A percentile compares a stretch with the other conserved stretches of the same genome.
Conservation (phyloP, 30 jellyfish, hydroid and myxozoan species). For the Nemopilema nomurai region DNA sequence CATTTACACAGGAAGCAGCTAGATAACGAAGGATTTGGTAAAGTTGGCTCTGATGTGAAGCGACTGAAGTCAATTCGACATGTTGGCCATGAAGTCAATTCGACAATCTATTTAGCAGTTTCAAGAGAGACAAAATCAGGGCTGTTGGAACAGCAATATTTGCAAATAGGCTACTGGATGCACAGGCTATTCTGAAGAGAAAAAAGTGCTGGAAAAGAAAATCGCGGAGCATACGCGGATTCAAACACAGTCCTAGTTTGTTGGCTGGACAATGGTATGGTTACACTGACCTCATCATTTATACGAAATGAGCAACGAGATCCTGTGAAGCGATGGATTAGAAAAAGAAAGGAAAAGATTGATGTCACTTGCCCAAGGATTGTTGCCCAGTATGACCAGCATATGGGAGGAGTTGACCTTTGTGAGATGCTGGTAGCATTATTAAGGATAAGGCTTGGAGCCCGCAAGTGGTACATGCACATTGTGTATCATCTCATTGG, state of each 20-base stretch:
- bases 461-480: slow-evolving; percentile 29
- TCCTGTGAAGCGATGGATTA: slow-evolving; percentile 37
- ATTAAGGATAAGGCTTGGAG: slow-evolving; percentile 4
- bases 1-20: slow-evolving; percentile 21
- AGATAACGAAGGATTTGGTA: slow-evolving; percentile 20
- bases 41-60: slow-evolving; percentile 47
- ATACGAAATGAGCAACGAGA: background rate
- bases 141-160: slow-evolving; percentile 35
- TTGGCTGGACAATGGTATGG: slow-evolving; percentile 39
- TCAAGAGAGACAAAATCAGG: slow-evolving; percentile 25
- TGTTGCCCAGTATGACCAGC: slow-evolving; percentile 16
- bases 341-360: background rate
- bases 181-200: background rate
- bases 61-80: slow-evolving; percentile 19
- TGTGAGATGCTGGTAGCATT: slow-evolving; percentile 54
- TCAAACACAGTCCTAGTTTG: slow-evolving; percentile 22
- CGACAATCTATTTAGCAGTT: slow-evolving; percentile 37
- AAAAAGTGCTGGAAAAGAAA: slow-evolving; percentile 17
- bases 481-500: slow-evolving; percentile 8
- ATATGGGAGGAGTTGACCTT: slow-evolving; percentile 59
- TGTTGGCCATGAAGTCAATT: slow-evolving; percentile 44
- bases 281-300: background rate
- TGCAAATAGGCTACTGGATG: slow-evolving; percentile 12
- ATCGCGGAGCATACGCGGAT: slow-evolving; percentile 16
- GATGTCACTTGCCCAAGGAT: slow-evolving; percentile 37